A percentile compares a stretch with the other conserved stretches of the same genome.
phyloP scores from a whole-genome alignment of 2,113 vertebrate species.

The Eulemur rufifrons region DNA sequence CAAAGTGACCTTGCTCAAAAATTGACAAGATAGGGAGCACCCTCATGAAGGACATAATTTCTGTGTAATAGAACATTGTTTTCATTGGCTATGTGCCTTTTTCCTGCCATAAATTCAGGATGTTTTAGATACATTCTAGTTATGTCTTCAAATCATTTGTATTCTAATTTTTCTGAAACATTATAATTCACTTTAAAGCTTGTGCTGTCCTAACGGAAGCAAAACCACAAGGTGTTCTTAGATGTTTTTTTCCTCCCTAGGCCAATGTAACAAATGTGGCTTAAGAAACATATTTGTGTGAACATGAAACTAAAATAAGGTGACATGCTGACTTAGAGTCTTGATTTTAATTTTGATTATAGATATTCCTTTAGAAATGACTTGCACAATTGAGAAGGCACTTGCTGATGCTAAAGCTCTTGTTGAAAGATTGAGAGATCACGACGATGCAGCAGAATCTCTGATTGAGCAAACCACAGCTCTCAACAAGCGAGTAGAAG shows the following conservation, averaged over 20 bases:
- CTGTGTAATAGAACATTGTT: background rate
- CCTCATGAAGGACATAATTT: background rate
- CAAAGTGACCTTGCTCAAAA: background rate
- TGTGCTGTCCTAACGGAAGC: background rate
- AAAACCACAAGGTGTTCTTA: background rate
- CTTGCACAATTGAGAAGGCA: constrained; percentile 95
- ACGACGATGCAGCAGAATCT: constrained; percentile 96
- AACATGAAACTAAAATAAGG: background rate
- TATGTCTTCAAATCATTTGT: background rate
- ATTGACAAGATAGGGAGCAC: background rate
- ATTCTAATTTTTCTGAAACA: background rate
- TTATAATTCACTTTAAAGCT: background rate
- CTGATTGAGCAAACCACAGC: constrained; percentile 97
- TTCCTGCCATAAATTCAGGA: background rate
- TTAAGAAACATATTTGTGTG: background rate
- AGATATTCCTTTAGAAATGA: constrained; percentile 87
- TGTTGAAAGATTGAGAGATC: constrained; percentile 94
- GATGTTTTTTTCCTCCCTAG: background rate
- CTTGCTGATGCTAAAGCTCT: constrained; percentile 96
- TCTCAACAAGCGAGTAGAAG: constrained; percentile 97
- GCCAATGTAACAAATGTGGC: background rate
- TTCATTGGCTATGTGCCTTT: background rate
- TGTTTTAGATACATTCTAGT: constrained; percentile 4
- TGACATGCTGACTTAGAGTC: background rate
- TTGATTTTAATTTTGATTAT: constrained; percentile 29